phyloP scores from a whole-genome alignment of 2,888 invertebrate genomes.

The Leucophenga maculata region DNA sequence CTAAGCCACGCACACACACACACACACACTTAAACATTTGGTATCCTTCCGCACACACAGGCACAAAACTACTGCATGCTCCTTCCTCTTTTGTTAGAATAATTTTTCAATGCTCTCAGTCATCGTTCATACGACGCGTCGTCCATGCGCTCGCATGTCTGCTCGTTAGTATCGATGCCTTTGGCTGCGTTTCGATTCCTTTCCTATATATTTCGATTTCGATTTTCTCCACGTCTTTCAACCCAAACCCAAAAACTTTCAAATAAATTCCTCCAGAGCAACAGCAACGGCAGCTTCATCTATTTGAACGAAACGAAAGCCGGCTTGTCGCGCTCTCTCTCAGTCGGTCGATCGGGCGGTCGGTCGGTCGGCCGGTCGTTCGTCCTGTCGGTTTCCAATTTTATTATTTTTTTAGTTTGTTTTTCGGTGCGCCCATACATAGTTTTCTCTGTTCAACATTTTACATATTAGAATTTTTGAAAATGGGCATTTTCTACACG shows the following conservation, averaged over 20 bases:
- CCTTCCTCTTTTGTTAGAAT: constrained; percentile 31
- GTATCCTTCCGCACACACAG: constrained; percentile 7
- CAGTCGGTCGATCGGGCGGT: constrained; percentile 28
- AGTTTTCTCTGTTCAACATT: constrained; percentile 66
- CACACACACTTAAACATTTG: too few species aligned
- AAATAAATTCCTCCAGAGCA: constrained; percentile 12
- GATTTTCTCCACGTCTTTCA: constrained; percentile 18
- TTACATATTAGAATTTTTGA: constrained; percentile 66
- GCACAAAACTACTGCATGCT: background rate
- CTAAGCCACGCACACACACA: too few species aligned
- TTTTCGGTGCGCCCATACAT: constrained; percentile 51
- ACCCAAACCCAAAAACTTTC: constrained; percentile 23
- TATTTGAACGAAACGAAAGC: background rate
- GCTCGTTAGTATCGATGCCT: constrained; percentile 42
- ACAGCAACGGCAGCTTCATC: constrained; percentile 1
- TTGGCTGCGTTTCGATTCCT: constrained; percentile 56
- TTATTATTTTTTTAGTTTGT: constrained; percentile 29
- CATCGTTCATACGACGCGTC: background rate
- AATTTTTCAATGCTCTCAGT: constrained; percentile 46
- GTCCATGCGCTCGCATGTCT: constrained; percentile 11
- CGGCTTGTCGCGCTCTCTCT: constrained; percentile 22
- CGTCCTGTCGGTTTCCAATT: background rate
- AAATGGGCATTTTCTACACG: constrained; percentile 50
- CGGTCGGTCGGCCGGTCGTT: too few species aligned
- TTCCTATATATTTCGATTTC: constrained; percentile 56